Conservation (phyloP, 2,797 vertebrate species). For the Sebastes iracundus region DNA sequence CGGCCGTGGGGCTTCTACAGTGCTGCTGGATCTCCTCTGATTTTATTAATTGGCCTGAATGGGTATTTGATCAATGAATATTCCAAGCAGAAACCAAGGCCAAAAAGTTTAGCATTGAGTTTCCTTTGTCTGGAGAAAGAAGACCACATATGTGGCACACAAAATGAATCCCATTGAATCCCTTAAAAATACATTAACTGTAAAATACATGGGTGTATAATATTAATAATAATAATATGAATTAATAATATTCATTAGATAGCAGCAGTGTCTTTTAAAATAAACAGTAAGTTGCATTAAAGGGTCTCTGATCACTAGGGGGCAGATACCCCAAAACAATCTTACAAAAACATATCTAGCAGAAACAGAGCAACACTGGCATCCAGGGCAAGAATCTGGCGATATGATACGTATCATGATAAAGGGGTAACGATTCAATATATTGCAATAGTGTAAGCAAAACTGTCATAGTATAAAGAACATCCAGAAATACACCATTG, state of each 20-base stretch:
- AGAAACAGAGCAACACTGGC: background rate
- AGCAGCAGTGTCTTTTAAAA: background rate
- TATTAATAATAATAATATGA: too few species aligned
- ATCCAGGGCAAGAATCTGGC: too few species aligned
- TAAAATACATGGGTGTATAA: background rate
- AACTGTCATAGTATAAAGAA: too few species aligned
- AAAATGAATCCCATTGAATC: background rate
- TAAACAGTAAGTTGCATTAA: background rate
- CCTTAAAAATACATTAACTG: background rate
- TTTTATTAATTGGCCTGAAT: background rate
- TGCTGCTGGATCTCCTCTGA: background rate
- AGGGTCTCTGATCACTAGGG: conserved; percentile 7
- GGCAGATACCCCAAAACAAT: conserved; percentile 1
- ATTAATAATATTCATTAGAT: background rate
- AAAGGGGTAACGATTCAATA: too few species aligned
- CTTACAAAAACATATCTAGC: background rate
- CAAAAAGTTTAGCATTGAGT: background rate
- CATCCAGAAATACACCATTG: too few species aligned
- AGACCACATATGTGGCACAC: fast-evolving
- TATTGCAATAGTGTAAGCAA: too few species aligned
- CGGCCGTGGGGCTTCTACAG: background rate
- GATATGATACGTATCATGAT: too few species aligned
- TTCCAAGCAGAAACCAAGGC: background rate
- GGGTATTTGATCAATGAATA: background rate
- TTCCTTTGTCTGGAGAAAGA: background rate